phyloP scores from a whole-genome alignment of 2,797 vertebrate genomes.

The Buphagus erythrorhynchus region DNA sequence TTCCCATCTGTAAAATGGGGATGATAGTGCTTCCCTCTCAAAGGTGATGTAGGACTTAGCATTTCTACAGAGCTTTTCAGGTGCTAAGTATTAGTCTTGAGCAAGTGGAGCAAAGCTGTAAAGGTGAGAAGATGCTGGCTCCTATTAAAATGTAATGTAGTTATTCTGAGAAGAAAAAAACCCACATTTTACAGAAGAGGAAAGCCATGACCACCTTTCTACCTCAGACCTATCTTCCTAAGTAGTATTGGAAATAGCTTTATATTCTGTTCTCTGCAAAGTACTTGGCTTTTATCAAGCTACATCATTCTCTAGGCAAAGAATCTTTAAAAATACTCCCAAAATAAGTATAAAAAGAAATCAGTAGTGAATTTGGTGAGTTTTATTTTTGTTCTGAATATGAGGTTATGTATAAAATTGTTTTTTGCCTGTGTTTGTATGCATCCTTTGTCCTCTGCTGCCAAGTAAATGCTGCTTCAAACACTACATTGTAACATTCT shows the following conservation, averaged over 20 bases:
- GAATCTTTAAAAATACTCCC: constrained; percentile 35
- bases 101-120: constrained; percentile 36
- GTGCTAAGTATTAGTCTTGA: constrained; percentile 28
- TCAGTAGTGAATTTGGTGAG: constrained; percentile 72
- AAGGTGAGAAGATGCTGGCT: background rate
- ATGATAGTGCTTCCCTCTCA: constrained; percentile 1
- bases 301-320: constrained; percentile 57
- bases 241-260: constrained; percentile 80
- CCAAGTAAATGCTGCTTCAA: constrained; percentile 87
- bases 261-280: constrained; percentile 79
- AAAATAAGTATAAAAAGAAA: constrained; percentile 36
- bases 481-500: constrained; percentile 89
- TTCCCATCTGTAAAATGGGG: constrained; percentile 57
- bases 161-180: constrained; percentile 76
- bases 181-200: constrained; percentile 87
- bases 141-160: constrained; percentile 64
- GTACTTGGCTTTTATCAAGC: constrained; percentile 75
- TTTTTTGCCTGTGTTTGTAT: constrained; percentile 80
- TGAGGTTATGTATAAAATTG: constrained; percentile 77
- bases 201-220: constrained; percentile 99
- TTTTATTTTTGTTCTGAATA: constrained; percentile 70
- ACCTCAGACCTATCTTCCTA: constrained; percentile 92
- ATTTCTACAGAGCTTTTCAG: background rate
- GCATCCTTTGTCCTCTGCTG: constrained; percentile 84
- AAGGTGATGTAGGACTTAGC: constrained; percentile 38